Conservation (phyloP, 1,140 invertebrate species). For the Drosophila baimaii region DNA sequence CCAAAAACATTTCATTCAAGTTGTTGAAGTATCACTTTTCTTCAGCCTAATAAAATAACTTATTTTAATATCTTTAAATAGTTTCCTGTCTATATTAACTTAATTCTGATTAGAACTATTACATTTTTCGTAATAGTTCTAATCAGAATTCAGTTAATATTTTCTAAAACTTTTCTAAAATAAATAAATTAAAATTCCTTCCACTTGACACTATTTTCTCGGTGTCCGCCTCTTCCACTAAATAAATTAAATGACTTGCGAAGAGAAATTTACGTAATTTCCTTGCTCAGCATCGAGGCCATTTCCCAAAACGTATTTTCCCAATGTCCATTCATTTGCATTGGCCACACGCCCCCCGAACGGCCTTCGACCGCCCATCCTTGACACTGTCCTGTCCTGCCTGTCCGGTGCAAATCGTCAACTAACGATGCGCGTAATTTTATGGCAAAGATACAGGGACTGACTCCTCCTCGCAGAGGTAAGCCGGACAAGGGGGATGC, state of each 20-base stretch:
- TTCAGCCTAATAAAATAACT: too few species aligned
- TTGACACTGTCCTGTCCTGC: constrained; percentile 49
- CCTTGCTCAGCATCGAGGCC: constrained; percentile 53
- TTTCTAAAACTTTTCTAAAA: background rate
- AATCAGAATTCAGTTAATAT: too few species aligned
- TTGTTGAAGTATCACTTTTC: too few species aligned
- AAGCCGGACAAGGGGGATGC: background rate
- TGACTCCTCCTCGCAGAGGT: background rate
- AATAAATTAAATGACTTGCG: constrained; percentile 69
- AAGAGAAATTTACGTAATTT: constrained; percentile 73
- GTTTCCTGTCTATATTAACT: too few species aligned
- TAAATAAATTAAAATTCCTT: background rate
- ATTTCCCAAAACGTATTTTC: constrained; percentile 59
- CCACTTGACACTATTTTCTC: background rate
- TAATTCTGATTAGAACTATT: too few species aligned
- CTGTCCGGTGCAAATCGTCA: constrained; percentile 72
- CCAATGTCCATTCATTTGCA: constrained; percentile 69
- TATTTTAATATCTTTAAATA: too few species aligned
- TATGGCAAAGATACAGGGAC: constrained; percentile 65
- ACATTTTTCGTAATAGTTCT: too few species aligned
- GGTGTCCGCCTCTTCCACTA: constrained; percentile 12
- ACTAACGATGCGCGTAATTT: constrained; percentile 82
- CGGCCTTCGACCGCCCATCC: constrained; percentile 26
- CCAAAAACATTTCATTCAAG: too few species aligned
- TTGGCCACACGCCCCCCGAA: constrained; percentile 44